Evolutionary conservation across 2,797 vertebrate genomes (phyloP).

Genomic region (Tympanoctomys barrerae): DNA sequence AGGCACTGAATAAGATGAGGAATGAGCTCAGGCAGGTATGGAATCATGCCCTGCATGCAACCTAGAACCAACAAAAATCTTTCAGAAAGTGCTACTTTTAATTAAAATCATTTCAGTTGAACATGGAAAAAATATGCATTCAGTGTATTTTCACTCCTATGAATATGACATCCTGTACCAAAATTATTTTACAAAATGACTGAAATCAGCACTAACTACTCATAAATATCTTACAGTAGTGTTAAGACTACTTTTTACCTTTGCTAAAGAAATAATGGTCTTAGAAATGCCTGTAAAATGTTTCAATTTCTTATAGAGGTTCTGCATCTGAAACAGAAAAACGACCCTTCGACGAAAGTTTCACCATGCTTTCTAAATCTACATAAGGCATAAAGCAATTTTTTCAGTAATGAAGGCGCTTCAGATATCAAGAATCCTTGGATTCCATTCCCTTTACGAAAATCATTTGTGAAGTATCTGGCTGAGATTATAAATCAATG

Average conservation of each 20-base stretch:
- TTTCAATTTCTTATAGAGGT: constrained; percentile 5
- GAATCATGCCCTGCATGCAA: constrained; percentile 99
- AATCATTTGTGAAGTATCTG: constrained; percentile 31
- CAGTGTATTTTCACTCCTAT: constrained; percentile 15
- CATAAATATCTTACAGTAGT: not conserved
- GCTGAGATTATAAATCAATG: not conserved
- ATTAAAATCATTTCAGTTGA: constrained; percentile 40
- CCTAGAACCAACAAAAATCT: constrained; percentile 86
- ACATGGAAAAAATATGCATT: not conserved
- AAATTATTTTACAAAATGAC: not conserved
- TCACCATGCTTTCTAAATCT: not conserved
- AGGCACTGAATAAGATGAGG: constrained; percentile 97
- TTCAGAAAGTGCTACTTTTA: constrained; percentile 16
- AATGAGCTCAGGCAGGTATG: constrained; percentile 97
- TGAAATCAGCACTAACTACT: constrained; percentile 3
- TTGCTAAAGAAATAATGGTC: not conserved
- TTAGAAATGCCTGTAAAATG: constrained; percentile 34
- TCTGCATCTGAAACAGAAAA: not conserved
- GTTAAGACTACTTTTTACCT: constrained; percentile 6
- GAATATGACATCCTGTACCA: not conserved
- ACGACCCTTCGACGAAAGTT: not conserved
- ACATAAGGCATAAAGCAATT: constrained; percentile 16
- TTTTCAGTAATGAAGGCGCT: not conserved
- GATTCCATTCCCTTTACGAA: constrained; percentile 29
- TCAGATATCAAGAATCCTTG: constrained; percentile 20